Evolutionary conservation across 2,888 invertebrate species (phyloP), one percentile per base, ranked within the genome.

Genomic region (Dynastes tityus): DNA sequence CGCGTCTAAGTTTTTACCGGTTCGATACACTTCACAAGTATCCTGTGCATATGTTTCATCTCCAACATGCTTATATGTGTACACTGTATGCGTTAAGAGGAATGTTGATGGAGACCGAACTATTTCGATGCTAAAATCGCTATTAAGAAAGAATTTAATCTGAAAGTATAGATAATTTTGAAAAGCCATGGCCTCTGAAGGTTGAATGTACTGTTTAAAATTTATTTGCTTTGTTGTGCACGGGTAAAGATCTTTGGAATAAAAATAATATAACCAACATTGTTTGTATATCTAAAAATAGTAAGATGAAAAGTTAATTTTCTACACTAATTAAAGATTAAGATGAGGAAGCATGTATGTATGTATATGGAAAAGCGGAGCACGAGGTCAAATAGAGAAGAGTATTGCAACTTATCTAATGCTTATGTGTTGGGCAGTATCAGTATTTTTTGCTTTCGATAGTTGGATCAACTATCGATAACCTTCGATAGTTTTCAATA

Each of bases 41-140:
- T 74, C 73, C 73, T 74, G 73, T 74, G 32, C 73, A 74, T 74
- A 45, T 74, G 73, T 74, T 74, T 74, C 73, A 74, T 74, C 73
- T 74, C 73, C 73, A 74, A 8, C 61, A 29, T 61, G 51, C 27
- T 29, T 29, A 9, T 68, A 51, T 27, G 27, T 51, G 55, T 55
- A 55, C 55, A 11, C 27, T 51, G 68, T 51, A 29, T 51, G 61
- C 58, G 27, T 74, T 74, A 74, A 74, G 58, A 74, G 73, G 73
- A 74, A 74, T 74, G 73, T 74, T 74, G 73, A 74, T 74, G 73
- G 73, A 61, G 40, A 74, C 73, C 61, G 61, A 74, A 63, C 73
- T 61, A 61, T 74, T 74, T 61, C 61, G 45, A 74, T 61, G 73
- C 61, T 74, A 74, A 74, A 74, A 74, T 74, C 73, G 63, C 73